phyloP scores from a whole-genome alignment of 1,140 invertebrate genomes.

The Lucilia sericata region DNA sequence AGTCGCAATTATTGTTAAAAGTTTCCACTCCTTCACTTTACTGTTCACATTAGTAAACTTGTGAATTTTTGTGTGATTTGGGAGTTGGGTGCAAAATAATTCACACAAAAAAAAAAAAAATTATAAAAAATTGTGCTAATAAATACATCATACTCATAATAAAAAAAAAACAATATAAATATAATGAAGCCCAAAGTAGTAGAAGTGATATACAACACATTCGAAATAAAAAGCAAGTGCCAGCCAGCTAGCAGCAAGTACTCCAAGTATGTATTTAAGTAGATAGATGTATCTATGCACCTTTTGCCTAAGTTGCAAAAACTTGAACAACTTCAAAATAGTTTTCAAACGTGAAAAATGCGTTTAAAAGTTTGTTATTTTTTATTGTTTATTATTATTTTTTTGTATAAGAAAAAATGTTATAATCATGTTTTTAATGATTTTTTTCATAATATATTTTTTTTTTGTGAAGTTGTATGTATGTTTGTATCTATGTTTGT shows the following conservation, averaged over 20 bases:
- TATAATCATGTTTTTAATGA: constrained; percentile 29
- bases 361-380: constrained; percentile 29
- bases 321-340: no score
- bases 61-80: constrained; percentile 15
- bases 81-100: constrained; percentile 43
- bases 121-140: constrained; percentile 23
- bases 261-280: no score
- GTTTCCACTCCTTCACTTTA: no score
- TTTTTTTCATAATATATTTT: not conserved
- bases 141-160: constrained; percentile 30
- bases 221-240: no score
- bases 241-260: no score
- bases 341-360: not conserved
- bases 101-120: constrained; percentile 22
- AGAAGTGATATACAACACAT: no score
- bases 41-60: not conserved
- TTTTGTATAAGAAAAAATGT: not conserved
- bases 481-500: not conserved
- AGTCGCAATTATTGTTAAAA: no score
- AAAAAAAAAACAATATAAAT: not conserved
- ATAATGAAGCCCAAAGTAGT: not conserved
- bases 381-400: constrained; percentile 3
- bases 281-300: no score
- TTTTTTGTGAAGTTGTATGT: not conserved
- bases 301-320: no score